These are phyloP conservation scores for Pseudomyrmex pallidus DNA, from an alignment of 1,140 invertebrate species.

Conservation along the genomic window DNA sequence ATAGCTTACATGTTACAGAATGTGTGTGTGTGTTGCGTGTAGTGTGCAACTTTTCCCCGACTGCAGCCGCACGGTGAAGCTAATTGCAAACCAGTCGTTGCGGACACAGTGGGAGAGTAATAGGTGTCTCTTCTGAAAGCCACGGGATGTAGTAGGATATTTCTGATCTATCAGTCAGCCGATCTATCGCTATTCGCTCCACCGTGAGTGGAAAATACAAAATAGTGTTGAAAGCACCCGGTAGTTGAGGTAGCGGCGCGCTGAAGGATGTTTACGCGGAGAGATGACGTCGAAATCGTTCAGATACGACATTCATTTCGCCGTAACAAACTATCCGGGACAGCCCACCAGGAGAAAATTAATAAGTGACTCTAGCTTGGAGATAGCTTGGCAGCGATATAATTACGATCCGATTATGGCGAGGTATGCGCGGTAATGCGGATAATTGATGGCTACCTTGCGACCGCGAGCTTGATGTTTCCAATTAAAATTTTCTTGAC, in stretches of 20 bases:
- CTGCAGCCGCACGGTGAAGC: constrained; percentile 34
- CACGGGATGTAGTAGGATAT: constrained; percentile 30
- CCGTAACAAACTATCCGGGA: not conserved
- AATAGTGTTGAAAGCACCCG: constrained; percentile 19
- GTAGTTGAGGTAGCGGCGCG: not conserved
- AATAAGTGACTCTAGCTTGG: constrained; percentile 36
- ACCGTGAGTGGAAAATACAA: constrained; percentile 30
- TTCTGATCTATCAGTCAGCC: constrained; percentile 43
- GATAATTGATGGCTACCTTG: constrained; percentile 25
- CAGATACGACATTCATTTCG: constrained; percentile 31
- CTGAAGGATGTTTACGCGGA: not conserved
- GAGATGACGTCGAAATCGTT: constrained; percentile 36
- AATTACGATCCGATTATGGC: constrained; percentile 46
- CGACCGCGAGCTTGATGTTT: constrained; percentile 8
- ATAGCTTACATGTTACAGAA: not conserved
- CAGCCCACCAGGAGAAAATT: constrained; percentile 15
- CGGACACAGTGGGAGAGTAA: constrained; percentile 42
- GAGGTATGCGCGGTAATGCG: constrained; percentile 24
- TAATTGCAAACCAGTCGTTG: constrained; percentile 55
- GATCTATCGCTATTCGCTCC: constrained; percentile 17
- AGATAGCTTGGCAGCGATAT: constrained; percentile 30
- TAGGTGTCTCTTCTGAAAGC: constrained; percentile 23
- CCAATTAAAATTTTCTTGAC: constrained; percentile 28
- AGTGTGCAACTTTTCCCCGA: not conserved
- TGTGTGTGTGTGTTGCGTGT: not conserved